Evolutionary conservation across 2,113 vertebrate species (phyloP).

Genomic region (Planiliza haematocheilus): DNA sequence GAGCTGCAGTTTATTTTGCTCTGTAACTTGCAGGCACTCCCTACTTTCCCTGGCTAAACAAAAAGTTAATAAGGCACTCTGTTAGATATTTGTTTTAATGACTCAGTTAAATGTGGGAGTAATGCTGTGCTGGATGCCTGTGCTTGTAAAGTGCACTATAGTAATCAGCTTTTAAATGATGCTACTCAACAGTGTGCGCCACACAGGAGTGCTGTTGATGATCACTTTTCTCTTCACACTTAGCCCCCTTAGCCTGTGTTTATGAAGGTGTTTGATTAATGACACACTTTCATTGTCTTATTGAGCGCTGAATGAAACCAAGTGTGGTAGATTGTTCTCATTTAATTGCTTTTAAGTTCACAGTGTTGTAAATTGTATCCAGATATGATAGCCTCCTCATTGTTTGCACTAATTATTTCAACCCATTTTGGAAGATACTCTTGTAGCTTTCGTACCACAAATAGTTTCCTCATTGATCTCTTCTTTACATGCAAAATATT

Average conservation of each 20-base stretch:
- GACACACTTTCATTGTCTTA: not conserved
- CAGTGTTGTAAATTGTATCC: too few relatives aligned
- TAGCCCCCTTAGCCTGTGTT: conserved; percentile 13
- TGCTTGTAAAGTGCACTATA: not conserved
- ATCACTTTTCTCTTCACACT: conserved; percentile 8
- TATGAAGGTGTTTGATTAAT: conserved; percentile 22
- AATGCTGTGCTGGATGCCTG: not conserved
- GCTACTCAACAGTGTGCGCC: conserved; percentile 9
- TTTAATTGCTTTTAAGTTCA: not conserved
- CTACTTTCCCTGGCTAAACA: not conserved
- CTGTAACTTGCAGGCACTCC: conserved; percentile 5
- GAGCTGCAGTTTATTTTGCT: conserved; percentile 8
- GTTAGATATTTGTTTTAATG: not conserved
- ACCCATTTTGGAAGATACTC: not conserved
- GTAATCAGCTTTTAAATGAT: conserved; percentile 30
- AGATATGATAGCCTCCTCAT: too few relatives aligned
- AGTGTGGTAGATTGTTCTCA: not conserved
- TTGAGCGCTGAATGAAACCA: not conserved
- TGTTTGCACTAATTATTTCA: not conserved
- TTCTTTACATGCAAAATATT: not conserved
- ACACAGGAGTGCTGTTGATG: not conserved
- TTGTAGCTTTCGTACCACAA: too few relatives aligned
- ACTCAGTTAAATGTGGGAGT: conserved; percentile 18
- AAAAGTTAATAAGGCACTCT: conserved; percentile 23
- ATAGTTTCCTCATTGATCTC: not conserved